These are phyloP conservation scores for Staurois parvus DNA, from an alignment of 2,797 vertebrate species.

Conservation along the genomic window DNA sequence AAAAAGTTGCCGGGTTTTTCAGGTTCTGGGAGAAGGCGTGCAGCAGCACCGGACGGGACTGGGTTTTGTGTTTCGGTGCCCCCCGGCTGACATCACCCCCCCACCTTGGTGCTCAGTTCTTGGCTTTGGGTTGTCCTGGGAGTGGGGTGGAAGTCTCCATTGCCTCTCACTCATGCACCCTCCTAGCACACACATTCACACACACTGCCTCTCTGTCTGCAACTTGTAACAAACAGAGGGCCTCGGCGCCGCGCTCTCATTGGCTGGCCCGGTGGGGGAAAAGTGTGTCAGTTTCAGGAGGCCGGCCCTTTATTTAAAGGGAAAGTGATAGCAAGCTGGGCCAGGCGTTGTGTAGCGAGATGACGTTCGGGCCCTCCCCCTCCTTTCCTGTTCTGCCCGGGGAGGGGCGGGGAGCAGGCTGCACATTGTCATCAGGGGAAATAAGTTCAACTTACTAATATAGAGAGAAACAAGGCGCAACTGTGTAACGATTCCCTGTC, in stretches of 20 bases:
- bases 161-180: neutral
- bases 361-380: neutral
- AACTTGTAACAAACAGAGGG: conserved; percentile 66
- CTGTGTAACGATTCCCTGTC: too few relatives aligned
- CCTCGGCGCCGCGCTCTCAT: conserved; percentile 59
- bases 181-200: conserved; percentile 37
- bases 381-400: conserved; percentile 33
- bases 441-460: neutral
- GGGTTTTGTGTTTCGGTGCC: neutral
- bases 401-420: neutral
- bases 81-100: too few relatives aligned
- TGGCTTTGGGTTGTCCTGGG: conserved; percentile 9
- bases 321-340: conserved; percentile 48
- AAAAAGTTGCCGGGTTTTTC: neutral
- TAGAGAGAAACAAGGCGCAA: too few relatives aligned
- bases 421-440: neutral
- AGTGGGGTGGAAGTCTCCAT: neutral
- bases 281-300: conserved; percentile 61
- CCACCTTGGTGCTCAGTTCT: conserved; percentile 14
- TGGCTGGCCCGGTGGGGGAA: conserved; percentile 59
- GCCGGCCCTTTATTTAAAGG: conserved; percentile 70
- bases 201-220: neutral
- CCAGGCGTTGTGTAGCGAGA: conserved; percentile 15
- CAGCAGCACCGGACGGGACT: neutral
- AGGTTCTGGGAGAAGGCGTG: neutral